These are phyloP conservation scores for Orchestes rusci DNA, from an alignment of 2,888 invertebrate genomes.

Conservation along the genomic window DNA sequence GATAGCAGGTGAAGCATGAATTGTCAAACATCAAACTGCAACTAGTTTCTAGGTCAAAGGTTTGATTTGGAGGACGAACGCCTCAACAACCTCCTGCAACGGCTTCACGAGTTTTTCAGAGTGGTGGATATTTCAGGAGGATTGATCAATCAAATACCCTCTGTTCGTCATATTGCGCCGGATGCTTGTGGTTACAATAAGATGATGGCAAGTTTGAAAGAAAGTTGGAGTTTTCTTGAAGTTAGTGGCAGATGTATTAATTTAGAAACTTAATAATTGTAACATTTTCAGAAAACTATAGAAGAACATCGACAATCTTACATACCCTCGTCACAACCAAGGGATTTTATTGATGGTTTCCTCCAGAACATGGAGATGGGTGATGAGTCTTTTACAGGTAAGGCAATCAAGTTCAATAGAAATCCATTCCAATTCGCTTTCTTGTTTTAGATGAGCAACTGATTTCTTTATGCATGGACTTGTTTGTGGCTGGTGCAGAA, in stretches of 20 bases:
- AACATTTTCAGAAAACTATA: slow-evolving; percentile 45
- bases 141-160: slow-evolving; percentile 60
- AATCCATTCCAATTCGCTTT: no score
- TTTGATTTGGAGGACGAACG: slow-evolving; percentile 54
- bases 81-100: slow-evolving; percentile 49
- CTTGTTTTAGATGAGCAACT: slow-evolving; percentile 40
- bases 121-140: slow-evolving; percentile 61
- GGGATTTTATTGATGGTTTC: slow-evolving; percentile 61
- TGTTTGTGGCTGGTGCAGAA: slow-evolving; percentile 64
- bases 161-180: slow-evolving; percentile 58
- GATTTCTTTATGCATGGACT: slow-evolving; percentile 52
- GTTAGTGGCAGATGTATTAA: no score
- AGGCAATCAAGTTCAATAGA: no score
- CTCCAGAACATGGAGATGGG: slow-evolving; percentile 50
- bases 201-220: slow-evolving; percentile 46
- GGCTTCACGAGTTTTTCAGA: slow-evolving; percentile 57
- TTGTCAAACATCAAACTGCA: no score
- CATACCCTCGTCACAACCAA: slow-evolving; percentile 44
- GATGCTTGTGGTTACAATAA: slow-evolving; percentile 55
- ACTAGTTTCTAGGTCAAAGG: slow-evolving; percentile 49
- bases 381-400: slow-evolving; percentile 44
- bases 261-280: neutral
- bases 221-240: slow-evolving; percentile 51
- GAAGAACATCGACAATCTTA: slow-evolving; percentile 46
- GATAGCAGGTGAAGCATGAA: slow-evolving; percentile 50